Conservation (phyloP, 1,140 invertebrate species). For the Mizuhopecten yessoensis region DNA sequence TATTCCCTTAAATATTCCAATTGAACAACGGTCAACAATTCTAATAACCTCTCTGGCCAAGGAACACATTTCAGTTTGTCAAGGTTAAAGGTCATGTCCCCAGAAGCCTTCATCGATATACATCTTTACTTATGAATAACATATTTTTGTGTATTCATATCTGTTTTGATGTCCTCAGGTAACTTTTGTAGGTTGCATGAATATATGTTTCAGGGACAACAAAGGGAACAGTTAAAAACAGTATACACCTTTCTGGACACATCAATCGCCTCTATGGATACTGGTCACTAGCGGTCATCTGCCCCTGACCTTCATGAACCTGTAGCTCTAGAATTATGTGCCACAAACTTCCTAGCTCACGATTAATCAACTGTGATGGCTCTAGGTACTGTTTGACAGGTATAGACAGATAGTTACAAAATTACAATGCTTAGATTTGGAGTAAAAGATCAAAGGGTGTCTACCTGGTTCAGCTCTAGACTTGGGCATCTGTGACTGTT, state of each 20-base stretch:
- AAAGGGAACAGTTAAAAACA: not conserved
- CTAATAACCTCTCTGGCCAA: too few relatives aligned
- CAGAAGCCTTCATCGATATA: too few relatives aligned
- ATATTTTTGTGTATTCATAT: not conserved
- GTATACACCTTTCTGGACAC: not conserved
- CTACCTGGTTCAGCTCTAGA: not conserved
- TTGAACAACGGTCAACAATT: too few relatives aligned
- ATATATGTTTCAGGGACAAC: not conserved
- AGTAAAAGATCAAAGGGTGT: not conserved
- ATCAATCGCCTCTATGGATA: not conserved
- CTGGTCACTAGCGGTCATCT: conserved; percentile 24
- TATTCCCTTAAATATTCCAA: too few relatives aligned
- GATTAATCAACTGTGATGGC: not conserved
- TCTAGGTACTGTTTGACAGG: not conserved
- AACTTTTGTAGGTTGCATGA: not conserved
- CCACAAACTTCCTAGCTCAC: not conserved
- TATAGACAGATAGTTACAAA: too few relatives aligned
- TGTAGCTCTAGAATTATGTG: not conserved
- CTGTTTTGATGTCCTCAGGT: not conserved
- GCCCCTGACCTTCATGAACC: not conserved
- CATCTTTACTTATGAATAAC: not conserved
- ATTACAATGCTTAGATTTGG: not conserved
- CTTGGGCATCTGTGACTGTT: not conserved
- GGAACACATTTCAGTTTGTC: too few relatives aligned
- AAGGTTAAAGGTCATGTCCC: too few relatives aligned